Conservation (phyloP, 2,888 invertebrate species). For the Agrypnus murinus region DNA sequence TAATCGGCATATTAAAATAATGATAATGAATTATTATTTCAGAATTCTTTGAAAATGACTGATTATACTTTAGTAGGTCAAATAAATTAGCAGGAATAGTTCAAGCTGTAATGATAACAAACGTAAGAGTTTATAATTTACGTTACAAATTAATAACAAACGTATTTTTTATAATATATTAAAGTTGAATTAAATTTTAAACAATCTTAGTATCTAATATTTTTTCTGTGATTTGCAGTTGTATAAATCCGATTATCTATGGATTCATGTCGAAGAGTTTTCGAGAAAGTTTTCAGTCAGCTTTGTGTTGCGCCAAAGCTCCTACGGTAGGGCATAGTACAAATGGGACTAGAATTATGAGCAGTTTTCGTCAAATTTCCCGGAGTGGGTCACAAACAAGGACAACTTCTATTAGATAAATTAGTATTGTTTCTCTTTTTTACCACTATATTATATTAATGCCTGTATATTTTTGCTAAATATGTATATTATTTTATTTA, state of each 20-base stretch:
- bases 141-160: neutral
- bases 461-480: constrained; percentile 13
- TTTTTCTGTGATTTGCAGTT: constrained; percentile 70
- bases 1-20: no score
- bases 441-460: constrained; percentile 4
- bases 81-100: constrained; percentile 6
- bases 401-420: constrained; percentile 64
- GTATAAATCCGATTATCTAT: constrained; percentile 83
- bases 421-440: neutral
- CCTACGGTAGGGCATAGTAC: constrained; percentile 50
- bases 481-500: neutral
- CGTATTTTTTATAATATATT: no score
- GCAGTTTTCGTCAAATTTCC: constrained; percentile 65
- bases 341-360: constrained; percentile 57
- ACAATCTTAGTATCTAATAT: no score
- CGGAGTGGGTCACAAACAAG: constrained; percentile 66
- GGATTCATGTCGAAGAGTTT: constrained; percentile 85
- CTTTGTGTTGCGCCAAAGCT: constrained; percentile 69
- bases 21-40: no score
- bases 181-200: no score
- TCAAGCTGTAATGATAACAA: neutral
- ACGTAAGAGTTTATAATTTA: neutral
- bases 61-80: constrained; percentile 1
- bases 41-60: no score
- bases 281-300: constrained; percentile 75